Percentiles rank a stretch among this genome's conserved stretches.
Conservation (phyloP, 2,888 invertebrate genomes). For the Platycheirus rosarum region DNA sequence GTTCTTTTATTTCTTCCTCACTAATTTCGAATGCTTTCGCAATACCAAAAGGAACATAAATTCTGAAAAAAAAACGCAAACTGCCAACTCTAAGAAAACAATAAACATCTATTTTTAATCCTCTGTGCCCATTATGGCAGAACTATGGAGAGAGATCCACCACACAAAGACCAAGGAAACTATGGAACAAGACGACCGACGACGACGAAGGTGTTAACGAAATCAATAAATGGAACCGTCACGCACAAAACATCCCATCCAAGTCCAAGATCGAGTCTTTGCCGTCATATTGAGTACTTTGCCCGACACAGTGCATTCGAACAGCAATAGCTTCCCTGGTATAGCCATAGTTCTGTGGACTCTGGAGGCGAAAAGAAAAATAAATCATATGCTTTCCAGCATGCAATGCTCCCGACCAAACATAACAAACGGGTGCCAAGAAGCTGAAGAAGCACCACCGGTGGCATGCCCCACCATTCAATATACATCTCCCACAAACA, state of each 20-base stretch:
- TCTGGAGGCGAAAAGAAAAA: conserved; percentile 61
- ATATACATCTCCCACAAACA: conserved; percentile 70
- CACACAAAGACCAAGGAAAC: conserved; percentile 12
- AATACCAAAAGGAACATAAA: conserved; percentile 17
- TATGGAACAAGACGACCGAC: conserved; percentile 2
- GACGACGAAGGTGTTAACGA: conserved; percentile 67
- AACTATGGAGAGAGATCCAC: background rate
- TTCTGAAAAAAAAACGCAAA: background rate
- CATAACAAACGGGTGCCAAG: conserved; percentile 69
- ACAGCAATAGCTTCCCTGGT: too few species aligned
- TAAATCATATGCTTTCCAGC: conserved; percentile 67
- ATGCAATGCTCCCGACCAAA: conserved; percentile 52
- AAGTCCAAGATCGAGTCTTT: conserved; percentile 34
- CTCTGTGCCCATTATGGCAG: conserved; percentile 16
- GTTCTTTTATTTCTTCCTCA: background rate
- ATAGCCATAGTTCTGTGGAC: background rate
- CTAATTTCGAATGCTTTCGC: conserved; percentile 51
- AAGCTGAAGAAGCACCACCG: conserved; percentile 45
- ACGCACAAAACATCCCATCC: conserved; percentile 60
- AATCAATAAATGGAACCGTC: conserved; percentile 75
- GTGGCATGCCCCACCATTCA: conserved; percentile 28
- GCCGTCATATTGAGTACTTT: conserved; percentile 37
- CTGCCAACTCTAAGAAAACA: conserved; percentile 51
- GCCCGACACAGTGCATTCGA: background rate
- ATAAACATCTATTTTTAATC: conserved; percentile 67